phyloP scores from a whole-genome alignment of 35 echinoderm and acorn worm genomes.

The Heliocidaris erythrogramma region DNA sequence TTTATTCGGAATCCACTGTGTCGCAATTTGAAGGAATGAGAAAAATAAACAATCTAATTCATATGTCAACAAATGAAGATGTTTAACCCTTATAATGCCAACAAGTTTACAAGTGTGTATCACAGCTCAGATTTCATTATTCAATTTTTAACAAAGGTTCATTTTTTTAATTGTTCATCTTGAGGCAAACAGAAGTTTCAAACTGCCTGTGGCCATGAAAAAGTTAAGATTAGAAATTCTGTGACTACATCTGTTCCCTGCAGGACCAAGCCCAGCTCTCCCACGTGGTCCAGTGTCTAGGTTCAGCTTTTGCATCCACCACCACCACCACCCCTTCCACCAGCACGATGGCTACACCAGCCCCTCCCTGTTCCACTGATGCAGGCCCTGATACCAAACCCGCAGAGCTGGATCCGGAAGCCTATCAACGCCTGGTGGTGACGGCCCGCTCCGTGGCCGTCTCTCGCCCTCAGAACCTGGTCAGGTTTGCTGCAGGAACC shows the following conservation, averaged over 20 bases:
- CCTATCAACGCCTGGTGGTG: constrained; percentile 89
- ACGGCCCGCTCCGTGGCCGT: constrained; percentile 94
- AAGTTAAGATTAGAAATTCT: no score
- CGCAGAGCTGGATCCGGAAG: constrained; percentile 88
- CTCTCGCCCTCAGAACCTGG: constrained; percentile 85
- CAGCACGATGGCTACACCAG: neutral
- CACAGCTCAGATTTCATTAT: no score
- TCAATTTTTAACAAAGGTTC: no score
- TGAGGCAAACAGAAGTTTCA: no score
- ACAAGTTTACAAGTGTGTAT: no score
- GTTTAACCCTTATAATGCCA: no score
- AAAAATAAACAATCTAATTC: no score
- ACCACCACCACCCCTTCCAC: neutral
- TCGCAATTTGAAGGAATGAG: no score
- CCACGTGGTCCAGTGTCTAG: constrained; percentile 90
- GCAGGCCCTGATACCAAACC: neutral
- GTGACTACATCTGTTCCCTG: neutral
- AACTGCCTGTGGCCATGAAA: no score
- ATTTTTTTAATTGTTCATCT: no score
- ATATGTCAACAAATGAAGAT: no score
- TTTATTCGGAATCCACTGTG: no score
- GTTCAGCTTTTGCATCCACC: neutral
- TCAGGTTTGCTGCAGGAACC: constrained; percentile 74
- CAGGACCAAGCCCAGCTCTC: constrained; percentile 89
- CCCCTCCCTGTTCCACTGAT: constrained; percentile 9